These are phyloP conservation scores for Halcyon badia DNA, from an alignment of 2,797 vertebrate species.

Conservation along the genomic window DNA sequence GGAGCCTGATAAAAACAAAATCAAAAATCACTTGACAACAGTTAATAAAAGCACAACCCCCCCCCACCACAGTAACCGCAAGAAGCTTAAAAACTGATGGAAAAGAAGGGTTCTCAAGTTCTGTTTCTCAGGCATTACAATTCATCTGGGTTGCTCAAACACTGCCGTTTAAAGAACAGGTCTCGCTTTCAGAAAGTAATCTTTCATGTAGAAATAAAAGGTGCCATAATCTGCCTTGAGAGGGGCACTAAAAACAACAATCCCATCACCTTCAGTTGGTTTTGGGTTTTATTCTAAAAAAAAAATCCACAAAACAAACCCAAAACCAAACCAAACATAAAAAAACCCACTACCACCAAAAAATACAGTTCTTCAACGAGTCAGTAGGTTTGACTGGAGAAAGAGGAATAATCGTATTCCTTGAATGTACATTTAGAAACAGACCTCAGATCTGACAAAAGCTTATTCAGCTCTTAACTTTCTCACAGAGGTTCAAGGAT, in stretches of 20 bases:
- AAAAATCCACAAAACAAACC: background rate
- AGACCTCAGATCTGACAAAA: background rate
- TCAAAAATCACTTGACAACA: background rate
- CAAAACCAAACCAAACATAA: background rate
- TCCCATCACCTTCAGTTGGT: background rate
- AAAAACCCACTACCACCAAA: background rate
- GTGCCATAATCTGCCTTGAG: background rate
- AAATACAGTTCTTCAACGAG: background rate
- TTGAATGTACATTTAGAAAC: background rate
- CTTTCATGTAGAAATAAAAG: background rate
- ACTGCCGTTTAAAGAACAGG: background rate
- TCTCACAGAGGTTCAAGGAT: constrained; percentile 33
- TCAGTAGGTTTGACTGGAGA: background rate
- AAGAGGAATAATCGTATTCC: background rate
- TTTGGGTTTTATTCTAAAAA: background rate
- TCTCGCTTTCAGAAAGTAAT: background rate
- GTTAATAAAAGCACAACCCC: background rate
- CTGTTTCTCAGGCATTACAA: background rate
- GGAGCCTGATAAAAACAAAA: constrained; percentile 83
- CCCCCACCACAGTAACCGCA: background rate
- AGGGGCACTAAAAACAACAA: background rate
- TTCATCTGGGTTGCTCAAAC: background rate
- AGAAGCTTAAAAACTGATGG: background rate
- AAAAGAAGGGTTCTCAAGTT: background rate
- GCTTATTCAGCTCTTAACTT: constrained; percentile 24